Conservation (phyloP, 2,797 vertebrate species). For the Pelobates cultripes region DNA sequence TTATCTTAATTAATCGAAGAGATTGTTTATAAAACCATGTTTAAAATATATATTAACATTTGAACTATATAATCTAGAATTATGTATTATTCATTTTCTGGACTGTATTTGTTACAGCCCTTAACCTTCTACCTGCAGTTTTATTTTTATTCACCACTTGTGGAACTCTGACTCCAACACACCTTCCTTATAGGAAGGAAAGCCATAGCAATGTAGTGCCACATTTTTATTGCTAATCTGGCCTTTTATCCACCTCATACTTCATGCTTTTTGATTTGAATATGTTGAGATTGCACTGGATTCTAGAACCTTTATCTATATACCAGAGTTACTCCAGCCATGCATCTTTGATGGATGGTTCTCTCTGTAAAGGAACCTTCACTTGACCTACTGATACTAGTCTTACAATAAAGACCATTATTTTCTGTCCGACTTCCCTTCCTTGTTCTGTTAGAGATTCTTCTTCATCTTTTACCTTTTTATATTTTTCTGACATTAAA, state of each 20-base stretch:
- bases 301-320: background rate
- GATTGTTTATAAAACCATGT: no score
- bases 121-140: no score
- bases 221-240: no score
- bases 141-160: no score
- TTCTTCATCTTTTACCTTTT: slow-evolving; percentile 14
- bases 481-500: slow-evolving; percentile 14
- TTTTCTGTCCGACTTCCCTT: background rate
- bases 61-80: no score
- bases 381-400: background rate
- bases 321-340: background rate
- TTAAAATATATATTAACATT: no score
- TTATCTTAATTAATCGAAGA: no score
- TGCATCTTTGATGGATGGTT: background rate
- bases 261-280: background rate
- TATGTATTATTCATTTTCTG: no score
- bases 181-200: no score
- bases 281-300: background rate
- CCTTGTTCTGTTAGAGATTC: slow-evolving; percentile 4
- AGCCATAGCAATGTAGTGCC: no score
- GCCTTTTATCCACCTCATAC: background rate
- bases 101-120: no score
- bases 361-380: background rate
- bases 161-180: no score
- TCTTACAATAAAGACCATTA: background rate